phyloP scores from a whole-genome alignment of 2,797 vertebrate genomes.

The Petrocephalus sullivani region DNA sequence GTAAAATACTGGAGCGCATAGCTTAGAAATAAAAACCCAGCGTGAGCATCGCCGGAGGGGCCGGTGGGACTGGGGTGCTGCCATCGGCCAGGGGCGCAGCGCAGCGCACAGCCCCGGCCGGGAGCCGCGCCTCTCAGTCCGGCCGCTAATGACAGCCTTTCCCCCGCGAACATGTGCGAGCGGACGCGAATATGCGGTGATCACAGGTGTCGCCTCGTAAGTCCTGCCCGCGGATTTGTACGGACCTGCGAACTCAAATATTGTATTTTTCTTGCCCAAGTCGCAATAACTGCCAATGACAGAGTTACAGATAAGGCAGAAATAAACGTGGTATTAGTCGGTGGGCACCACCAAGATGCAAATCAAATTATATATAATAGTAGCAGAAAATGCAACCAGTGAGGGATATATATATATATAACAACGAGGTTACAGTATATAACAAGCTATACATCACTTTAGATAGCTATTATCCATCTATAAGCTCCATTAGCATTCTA shows the following conservation, averaged over 20 bases:
- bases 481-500: too few species aligned
- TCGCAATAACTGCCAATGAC: not conserved
- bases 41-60: not conserved
- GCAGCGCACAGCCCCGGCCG: not conserved
- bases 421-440: not conserved
- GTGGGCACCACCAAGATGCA: not conserved
- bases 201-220: not conserved
- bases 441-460: not conserved
- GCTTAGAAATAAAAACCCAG: not conserved
- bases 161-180: not conserved
- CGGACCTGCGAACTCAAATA: not conserved
- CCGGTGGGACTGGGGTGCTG: not conserved
- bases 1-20: not conserved
- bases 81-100: not conserved
- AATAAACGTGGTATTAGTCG: not conserved
- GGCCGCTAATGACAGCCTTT: not conserved
- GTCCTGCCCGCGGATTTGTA: not conserved
- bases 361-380: not conserved
- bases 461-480: too few species aligned
- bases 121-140: not conserved
- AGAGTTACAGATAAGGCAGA: not conserved
- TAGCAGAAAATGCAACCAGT: not conserved
- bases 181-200: not conserved
- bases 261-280: not conserved
- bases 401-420: not conserved